These are phyloP conservation scores for Oxycera nigricornis DNA, from an alignment of 2,888 invertebrate species.

Conservation along the genomic window DNA sequence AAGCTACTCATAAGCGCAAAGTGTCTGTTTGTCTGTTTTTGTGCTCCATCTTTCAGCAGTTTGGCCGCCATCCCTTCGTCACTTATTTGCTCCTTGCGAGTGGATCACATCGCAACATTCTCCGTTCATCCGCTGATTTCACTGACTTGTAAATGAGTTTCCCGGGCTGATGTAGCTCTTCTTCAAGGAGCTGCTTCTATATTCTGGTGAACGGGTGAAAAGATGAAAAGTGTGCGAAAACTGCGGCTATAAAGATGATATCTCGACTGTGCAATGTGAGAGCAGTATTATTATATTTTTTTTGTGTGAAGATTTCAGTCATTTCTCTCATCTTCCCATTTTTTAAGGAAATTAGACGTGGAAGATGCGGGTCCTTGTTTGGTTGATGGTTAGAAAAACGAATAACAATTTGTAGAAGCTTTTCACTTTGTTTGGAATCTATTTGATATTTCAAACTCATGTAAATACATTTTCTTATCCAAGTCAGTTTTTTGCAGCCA, in stretches of 20 bases:
- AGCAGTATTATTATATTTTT: background rate
- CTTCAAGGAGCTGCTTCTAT: too few relatives aligned
- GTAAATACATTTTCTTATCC: too few relatives aligned
- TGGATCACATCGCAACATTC: background rate
- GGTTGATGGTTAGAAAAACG: too few relatives aligned
- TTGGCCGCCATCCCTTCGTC: background rate
- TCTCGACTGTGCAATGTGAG: background rate
- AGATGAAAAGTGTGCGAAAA: background rate
- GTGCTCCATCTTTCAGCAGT: constrained; percentile 6
- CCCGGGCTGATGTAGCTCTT: background rate
- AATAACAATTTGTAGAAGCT: too few relatives aligned
- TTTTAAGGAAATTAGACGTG: too few relatives aligned
- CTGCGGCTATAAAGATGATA: constrained; percentile 11
- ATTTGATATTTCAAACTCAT: too few relatives aligned
- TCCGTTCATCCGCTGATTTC: background rate
- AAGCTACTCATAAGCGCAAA: constrained; percentile 9
- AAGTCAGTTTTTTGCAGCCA: too few relatives aligned
- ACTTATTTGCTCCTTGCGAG: constrained; percentile 3
- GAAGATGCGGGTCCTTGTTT: too few relatives aligned
- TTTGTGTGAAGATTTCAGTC: too few relatives aligned
- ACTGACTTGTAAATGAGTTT: background rate
- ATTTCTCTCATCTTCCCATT: too few relatives aligned
- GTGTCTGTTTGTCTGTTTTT: background rate
- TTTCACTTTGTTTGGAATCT: too few relatives aligned
- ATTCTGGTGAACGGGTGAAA: background rate